A percentile compares a stretch with the other conserved stretches of the same genome.
These are phyloP conservation scores for Laterallus jamaicensis DNA, from an alignment of 2,113 vertebrate species.

Conservation along the genomic window DNA sequence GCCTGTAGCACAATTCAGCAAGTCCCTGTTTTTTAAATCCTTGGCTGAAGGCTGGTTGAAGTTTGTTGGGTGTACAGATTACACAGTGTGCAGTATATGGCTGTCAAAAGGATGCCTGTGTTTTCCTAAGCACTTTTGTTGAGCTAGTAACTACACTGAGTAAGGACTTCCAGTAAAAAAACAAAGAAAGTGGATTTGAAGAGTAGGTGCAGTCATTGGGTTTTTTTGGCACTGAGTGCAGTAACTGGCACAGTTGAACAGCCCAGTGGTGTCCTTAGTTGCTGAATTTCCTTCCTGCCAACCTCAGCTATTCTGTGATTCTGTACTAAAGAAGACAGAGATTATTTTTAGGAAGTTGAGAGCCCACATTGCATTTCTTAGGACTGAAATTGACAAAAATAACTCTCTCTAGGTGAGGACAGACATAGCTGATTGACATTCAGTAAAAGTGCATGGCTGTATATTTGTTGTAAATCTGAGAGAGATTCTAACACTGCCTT, in stretches of 20 bases:
- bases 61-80: neutral
- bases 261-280: neutral
- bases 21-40: neutral
- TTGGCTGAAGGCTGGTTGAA: neutral
- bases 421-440: neutral
- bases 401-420: neutral
- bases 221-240: neutral
- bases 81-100: neutral
- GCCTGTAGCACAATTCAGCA: neutral
- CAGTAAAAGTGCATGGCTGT: neutral
- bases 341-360: neutral
- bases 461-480: neutral
- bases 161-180: neutral
- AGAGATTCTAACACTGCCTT: no score
- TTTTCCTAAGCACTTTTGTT: neutral
- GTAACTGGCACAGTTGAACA: neutral
- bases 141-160: neutral
- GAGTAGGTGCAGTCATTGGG: neutral
- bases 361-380: neutral
- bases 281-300: neutral
- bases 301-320: neutral
- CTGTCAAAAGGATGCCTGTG: neutral
- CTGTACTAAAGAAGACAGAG: neutral
- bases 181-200: neutral
- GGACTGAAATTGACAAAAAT: neutral